Conservation (phyloP, 2,888 invertebrate genomes). For the Mesorhabditis spiculigera region DNA sequence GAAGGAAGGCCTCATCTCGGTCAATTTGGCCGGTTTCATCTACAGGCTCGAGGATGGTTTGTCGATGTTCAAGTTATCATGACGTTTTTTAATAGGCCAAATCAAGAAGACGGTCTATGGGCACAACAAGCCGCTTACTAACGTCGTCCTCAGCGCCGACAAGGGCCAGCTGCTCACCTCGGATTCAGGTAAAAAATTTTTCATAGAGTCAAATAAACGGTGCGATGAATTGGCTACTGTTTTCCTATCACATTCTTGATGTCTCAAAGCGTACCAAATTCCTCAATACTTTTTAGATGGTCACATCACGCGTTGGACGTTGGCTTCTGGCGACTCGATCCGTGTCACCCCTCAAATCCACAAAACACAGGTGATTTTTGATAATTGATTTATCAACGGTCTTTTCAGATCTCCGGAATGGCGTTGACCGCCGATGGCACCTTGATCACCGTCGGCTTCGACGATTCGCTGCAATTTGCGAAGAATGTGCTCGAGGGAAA, state of each 20-base stretch:
- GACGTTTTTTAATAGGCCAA: background rate
- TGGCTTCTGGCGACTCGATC: constrained; percentile 73
- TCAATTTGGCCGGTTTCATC: constrained; percentile 91
- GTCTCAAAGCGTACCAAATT: background rate
- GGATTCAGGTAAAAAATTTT: constrained; percentile 69
- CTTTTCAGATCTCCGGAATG: constrained; percentile 71
- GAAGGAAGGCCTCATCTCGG: constrained; percentile 76
- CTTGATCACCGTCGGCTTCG: constrained; percentile 85
- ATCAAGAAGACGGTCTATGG: constrained; percentile 66
- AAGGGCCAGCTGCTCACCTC: constrained; percentile 80
- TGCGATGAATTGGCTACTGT: background rate
- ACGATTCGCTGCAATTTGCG: constrained; percentile 73
- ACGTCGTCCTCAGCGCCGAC: constrained; percentile 73
- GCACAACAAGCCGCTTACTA: constrained; percentile 95
- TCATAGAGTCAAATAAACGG: background rate
- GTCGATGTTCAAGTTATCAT: background rate
- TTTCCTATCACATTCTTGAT: background rate
- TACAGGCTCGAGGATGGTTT: constrained; percentile 75
- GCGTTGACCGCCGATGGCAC: constrained; percentile 64
- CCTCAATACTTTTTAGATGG: background rate
- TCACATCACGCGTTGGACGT: constrained; percentile 59
- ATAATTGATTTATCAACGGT: background rate
- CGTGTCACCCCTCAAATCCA: constrained; percentile 76
- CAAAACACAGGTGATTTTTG: constrained; percentile 78
- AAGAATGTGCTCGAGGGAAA: background rate